Evolutionary conservation across 1,140 invertebrate species (phyloP), one percentile per base, ranked within the genome.

Genomic region (Drosophila willistoni): DNA sequence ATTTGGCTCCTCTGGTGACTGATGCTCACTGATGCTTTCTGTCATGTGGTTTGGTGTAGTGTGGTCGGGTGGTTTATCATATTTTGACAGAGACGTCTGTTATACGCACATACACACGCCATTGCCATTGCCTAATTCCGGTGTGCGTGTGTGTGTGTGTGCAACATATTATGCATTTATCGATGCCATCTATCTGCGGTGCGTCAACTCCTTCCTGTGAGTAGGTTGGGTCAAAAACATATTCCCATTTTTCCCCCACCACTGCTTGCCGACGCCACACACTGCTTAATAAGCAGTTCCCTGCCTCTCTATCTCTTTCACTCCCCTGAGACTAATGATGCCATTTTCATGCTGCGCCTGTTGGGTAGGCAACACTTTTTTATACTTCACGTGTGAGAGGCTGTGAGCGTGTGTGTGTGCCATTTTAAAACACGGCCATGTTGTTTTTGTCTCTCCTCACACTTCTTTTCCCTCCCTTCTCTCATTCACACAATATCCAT

Each of bases 81-180:
- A 51, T 80, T 66, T 67, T 71, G 57, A 25, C 75, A 68, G 61
- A 62, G 60, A 68, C 51, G 55, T 17, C 70, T 29, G 44, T 12
- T 7, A 51, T 42, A 44, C 63, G 66, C 47, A 29, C 41, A 42
- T 39, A 10, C 34, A 41, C 10, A 44, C 41, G 47, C 41, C 34
- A 36, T 36, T 36, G 34, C 9, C 82, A 79, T 71, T 25, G 22
- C 22, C 22, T 25, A 25, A 25, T 25, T 86, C 82, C 79, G 72
- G 61, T 77, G 73, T 68, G 77, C 13, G 22, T 47, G 34, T 1
- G 61, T 60, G 39, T 29, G 66, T 77, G 14, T 62, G 63, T 60
- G 60, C 67, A 10, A 36, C 65, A 69, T 68, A 85, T 86, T 81
- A 79, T 86, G 83, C 83, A 89, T 75, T 81, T 89, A 89, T 89